phyloP scores from a whole-genome alignment of 2,888 invertebrate species.

The Eilema depressum region DNA sequence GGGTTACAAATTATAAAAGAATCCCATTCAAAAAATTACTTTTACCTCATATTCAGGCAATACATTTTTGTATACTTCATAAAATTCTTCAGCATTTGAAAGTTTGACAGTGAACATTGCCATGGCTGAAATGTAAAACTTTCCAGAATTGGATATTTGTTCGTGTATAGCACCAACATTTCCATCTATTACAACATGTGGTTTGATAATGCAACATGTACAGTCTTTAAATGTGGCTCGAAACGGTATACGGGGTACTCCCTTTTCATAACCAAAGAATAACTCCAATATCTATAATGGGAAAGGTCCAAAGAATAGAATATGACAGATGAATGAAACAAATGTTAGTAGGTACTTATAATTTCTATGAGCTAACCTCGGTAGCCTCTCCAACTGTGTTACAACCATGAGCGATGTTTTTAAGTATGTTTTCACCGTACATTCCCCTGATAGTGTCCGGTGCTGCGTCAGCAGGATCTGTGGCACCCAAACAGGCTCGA shows the following conservation, averaged over 20 bases:
- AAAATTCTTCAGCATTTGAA: conserved; percentile 94
- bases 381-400: conserved; percentile 85
- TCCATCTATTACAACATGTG: conserved; percentile 94
- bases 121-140: conserved; percentile 92
- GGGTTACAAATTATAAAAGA: not conserved
- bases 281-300: conserved; percentile 67
- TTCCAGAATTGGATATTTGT: conserved; percentile 89
- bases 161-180: conserved; percentile 91
- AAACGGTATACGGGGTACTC: conserved; percentile 66
- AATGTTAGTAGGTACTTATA: not conserved
- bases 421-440: conserved; percentile 89
- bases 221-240: conserved; percentile 89
- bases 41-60: conserved; percentile 90
- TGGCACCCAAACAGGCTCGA: conserved; percentile 88
- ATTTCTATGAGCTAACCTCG: conserved; percentile 53
- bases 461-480: conserved; percentile 87
- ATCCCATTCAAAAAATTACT: not conserved
- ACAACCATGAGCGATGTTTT: conserved; percentile 91
- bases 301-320: not conserved
- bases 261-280: conserved; percentile 74
- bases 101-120: conserved; percentile 93
- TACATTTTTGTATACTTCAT: conserved; percentile 96
- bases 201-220: conserved; percentile 95
- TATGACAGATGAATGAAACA: too few species aligned
- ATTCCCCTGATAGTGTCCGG: conserved; percentile 88